These are phyloP conservation scores for Antechinus stuartii DNA, from an alignment of 2,113 vertebrate genomes.

Conservation along the genomic window DNA sequence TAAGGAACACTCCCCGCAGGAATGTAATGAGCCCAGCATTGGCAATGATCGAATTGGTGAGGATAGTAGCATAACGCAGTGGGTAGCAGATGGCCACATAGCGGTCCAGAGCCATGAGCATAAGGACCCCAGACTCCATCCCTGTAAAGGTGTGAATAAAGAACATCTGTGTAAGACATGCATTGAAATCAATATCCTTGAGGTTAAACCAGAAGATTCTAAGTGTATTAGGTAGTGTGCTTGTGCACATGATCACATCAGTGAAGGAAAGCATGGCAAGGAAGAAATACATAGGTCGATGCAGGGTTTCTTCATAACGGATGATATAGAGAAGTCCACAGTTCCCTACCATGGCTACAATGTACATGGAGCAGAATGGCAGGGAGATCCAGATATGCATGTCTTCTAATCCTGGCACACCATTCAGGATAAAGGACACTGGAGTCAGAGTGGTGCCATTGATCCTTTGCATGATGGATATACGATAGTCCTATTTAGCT, in stretches of 20 bases:
- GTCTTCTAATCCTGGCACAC: constrained; percentile 73
- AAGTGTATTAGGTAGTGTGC: constrained; percentile 74
- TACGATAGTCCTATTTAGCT: neutral
- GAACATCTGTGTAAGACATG: constrained; percentile 72
- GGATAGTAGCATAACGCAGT: constrained; percentile 45
- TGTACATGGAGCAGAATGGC: constrained; percentile 68
- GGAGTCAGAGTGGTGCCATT: constrained; percentile 52
- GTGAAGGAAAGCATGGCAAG: constrained; percentile 72
- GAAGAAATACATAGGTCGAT: constrained; percentile 79
- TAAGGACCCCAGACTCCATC: constrained; percentile 62
- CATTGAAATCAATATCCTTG: constrained; percentile 65
- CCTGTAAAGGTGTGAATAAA: constrained; percentile 53
- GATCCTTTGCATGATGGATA: neutral
- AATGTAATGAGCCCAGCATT: constrained; percentile 57
- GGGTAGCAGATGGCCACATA: constrained; percentile 70
- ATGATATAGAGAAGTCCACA: constrained; percentile 65
- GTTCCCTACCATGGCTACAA: constrained; percentile 71
- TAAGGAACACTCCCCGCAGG: constrained; percentile 44
- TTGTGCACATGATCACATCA: constrained; percentile 76
- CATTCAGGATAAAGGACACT: constrained; percentile 66
- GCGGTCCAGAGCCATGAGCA: constrained; percentile 66
- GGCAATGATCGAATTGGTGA: constrained; percentile 57
- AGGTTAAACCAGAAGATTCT: constrained; percentile 71
- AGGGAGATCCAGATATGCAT: constrained; percentile 67
- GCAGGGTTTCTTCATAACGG: constrained; percentile 58